Percentiles rank a stretch among this genome's conserved stretches.
Conservation (phyloP, 2,113 vertebrate species). For the Riparia riparia region DNA sequence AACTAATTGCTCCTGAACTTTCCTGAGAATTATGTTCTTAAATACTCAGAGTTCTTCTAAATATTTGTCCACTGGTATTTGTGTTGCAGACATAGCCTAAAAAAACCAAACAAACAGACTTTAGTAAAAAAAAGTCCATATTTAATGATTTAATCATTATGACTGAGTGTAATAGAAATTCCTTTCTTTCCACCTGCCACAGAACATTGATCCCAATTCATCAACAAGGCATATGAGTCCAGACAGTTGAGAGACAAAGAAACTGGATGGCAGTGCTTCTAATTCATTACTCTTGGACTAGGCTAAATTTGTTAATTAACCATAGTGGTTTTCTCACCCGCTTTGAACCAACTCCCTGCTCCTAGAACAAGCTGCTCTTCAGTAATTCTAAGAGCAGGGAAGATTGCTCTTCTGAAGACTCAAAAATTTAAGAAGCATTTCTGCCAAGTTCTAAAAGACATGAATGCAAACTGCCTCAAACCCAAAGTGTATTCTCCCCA, state of each 20-base stretch:
- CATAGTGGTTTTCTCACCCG: neutral
- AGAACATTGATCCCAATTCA: neutral
- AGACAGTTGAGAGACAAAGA: neutral
- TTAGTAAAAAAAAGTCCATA: neutral
- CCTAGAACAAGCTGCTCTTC: neutral
- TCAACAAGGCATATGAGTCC: neutral
- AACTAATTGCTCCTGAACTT: neutral
- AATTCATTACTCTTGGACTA: neutral
- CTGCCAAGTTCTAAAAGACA: neutral
- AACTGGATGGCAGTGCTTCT: neutral
- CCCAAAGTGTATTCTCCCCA: neutral
- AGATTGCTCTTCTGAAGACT: neutral
- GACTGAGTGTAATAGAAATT: neutral
- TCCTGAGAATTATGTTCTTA: neutral
- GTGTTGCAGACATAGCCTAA: neutral
- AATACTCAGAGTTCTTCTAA: neutral
- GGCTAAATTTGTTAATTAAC: neutral
- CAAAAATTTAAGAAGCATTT: neutral
- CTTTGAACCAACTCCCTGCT: neutral
- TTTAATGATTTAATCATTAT: neutral
- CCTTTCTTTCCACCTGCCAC: neutral
- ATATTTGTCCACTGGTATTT: neutral
- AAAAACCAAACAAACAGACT: neutral
- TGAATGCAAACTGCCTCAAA: neutral
- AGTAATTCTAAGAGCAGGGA: neutral